Conservation (phyloP, 2,113 vertebrate genomes). For the Microtus montanus region DNA sequence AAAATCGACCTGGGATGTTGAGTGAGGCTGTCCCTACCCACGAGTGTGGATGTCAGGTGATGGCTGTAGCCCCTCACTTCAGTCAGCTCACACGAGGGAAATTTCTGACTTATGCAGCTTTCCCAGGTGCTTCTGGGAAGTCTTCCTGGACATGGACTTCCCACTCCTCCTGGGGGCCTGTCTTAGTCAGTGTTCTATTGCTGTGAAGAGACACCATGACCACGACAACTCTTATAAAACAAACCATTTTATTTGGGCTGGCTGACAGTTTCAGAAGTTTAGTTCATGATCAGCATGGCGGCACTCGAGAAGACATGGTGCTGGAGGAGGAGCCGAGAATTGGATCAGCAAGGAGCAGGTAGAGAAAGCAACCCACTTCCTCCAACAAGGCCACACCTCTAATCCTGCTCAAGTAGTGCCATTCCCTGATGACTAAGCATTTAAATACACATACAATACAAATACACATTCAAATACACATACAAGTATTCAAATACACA, state of each 20-base stretch:
- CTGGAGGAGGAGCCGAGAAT: background rate
- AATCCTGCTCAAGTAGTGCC: background rate
- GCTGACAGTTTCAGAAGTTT: background rate
- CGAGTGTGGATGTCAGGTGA: background rate
- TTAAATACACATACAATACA: background rate
- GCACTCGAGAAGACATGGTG: background rate
- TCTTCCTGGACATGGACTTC: too few species aligned
- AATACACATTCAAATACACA: too few species aligned
- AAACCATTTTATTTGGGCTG: background rate
- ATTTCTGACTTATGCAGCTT: background rate
- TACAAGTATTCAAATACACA: too few species aligned
- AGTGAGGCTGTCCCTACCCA: background rate
- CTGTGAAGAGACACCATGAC: background rate
- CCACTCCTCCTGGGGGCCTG: background rate
- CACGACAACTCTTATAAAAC: background rate
- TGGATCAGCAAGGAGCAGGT: background rate
- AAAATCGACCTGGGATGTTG: background rate
- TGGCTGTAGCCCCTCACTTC: background rate
- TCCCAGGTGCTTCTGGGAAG: background rate
- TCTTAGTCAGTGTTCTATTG: background rate
- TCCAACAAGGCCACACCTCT: background rate
- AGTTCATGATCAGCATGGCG: too few species aligned
- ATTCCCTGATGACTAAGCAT: too few species aligned
- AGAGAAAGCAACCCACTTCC: background rate
- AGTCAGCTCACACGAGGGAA: background rate